These are phyloP conservation scores for Mastacembelus armatus DNA, from an alignment of 2,797 vertebrate species.

Conservation along the genomic window DNA sequence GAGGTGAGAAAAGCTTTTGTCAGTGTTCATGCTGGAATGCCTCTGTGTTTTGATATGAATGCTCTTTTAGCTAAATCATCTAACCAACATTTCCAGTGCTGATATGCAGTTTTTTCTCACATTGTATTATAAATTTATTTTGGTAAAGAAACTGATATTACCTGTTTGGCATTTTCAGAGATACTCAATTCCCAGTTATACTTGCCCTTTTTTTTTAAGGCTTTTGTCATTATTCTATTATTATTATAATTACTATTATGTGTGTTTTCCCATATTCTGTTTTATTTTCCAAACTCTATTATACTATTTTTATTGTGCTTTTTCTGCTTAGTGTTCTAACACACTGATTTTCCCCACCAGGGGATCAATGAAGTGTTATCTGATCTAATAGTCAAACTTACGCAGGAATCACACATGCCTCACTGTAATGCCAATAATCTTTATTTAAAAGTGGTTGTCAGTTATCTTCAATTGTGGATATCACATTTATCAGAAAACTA, in stretches of 20 bases:
- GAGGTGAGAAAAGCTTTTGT: constrained; percentile 24
- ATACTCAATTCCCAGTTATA: constrained; percentile 41
- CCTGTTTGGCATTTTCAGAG: constrained; percentile 53
- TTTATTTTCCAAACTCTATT: too few species aligned
- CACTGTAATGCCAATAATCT: constrained; percentile 31
- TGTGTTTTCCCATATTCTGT: too few species aligned
- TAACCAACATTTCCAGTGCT: constrained; percentile 42
- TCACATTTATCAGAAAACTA: constrained; percentile 38
- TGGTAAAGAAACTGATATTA: constrained; percentile 34
- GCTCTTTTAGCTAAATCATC: constrained; percentile 46
- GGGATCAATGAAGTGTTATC: too few species aligned
- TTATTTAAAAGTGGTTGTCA: constrained; percentile 44
- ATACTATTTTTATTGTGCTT: constrained; percentile 30
- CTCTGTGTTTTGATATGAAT: constrained; percentile 53
- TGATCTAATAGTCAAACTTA: too few species aligned
- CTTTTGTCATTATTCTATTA: too few species aligned
- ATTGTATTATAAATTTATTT: constrained; percentile 38
- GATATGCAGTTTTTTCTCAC: constrained; percentile 37
- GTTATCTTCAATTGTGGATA: constrained; percentile 15
- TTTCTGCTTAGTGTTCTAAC: too few species aligned
- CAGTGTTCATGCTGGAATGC: constrained; percentile 36
- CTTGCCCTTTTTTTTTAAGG: constrained; percentile 18
- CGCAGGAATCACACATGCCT: constrained; percentile 24
- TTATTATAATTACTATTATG: too few species aligned
- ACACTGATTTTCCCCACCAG: too few species aligned